These are phyloP conservation scores for Cyprinodon diabolis DNA, from an alignment of 2,797 vertebrate genomes.

Conservation along the genomic window DNA sequence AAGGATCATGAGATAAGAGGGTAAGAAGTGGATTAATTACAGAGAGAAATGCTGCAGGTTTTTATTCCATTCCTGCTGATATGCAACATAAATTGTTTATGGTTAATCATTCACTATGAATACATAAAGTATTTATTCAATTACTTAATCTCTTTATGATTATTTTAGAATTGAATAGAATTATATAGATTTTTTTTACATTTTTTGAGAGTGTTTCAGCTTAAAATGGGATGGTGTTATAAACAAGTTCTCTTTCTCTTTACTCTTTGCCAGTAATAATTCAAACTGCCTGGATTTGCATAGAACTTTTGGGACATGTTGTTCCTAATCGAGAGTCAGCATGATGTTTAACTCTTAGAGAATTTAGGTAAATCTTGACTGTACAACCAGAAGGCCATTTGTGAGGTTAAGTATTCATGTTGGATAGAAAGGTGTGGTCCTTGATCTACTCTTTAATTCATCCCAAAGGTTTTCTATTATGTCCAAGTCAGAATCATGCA, in stretches of 20 bases:
- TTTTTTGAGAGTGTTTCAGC: not conserved
- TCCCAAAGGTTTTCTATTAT: too few relatives aligned
- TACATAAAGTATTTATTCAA: not conserved
- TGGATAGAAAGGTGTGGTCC: too few relatives aligned
- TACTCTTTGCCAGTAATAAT: not conserved
- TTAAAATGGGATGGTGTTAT: not conserved
- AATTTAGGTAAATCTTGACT: too few relatives aligned
- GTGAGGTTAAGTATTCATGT: too few relatives aligned
- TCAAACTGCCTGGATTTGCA: not conserved
- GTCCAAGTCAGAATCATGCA: too few relatives aligned
- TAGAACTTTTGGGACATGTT: too few relatives aligned
- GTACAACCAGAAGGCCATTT: too few relatives aligned
- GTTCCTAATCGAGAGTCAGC: too few relatives aligned
- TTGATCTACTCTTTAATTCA: too few relatives aligned
- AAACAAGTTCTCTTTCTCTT: not conserved
- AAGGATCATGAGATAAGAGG: not conserved
- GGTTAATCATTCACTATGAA: not conserved
- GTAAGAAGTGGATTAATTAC: constrained; percentile 1
- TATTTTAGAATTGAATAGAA: not conserved
- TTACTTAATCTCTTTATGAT: not conserved
- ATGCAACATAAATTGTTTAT: not conserved
- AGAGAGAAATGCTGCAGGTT: not conserved
- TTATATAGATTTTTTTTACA: not conserved
- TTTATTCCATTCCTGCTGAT: not conserved
- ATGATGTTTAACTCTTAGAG: too few relatives aligned